These are phyloP conservation scores for Bryconaethiops microstoma DNA, from an alignment of 2,797 vertebrate genomes.

Conservation along the genomic window DNA sequence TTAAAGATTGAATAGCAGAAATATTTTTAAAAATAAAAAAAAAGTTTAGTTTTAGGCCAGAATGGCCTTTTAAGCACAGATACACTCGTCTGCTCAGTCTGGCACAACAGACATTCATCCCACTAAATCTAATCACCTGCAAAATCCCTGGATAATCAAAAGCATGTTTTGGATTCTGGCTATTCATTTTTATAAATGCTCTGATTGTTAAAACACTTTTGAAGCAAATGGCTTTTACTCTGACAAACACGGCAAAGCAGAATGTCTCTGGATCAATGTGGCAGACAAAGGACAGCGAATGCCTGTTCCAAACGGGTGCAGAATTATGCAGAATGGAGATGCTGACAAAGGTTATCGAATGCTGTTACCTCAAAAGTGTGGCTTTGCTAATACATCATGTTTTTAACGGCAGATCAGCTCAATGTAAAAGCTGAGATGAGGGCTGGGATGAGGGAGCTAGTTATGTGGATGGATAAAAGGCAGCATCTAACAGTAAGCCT, in stretches of 20 bases:
- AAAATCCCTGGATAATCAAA: not conserved
- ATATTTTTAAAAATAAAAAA: too few relatives aligned
- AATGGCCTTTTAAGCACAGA: not conserved
- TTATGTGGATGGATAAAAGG: not conserved
- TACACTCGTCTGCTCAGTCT: not conserved
- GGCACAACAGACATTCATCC: not conserved
- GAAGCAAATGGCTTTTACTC: not conserved
- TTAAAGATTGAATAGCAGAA: too few relatives aligned
- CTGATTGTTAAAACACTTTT: not conserved
- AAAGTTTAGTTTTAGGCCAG: not conserved
- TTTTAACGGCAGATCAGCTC: not conserved
- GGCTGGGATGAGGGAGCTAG: not conserved
- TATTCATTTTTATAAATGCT: not conserved
- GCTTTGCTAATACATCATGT: not conserved
- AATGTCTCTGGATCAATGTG: not conserved
- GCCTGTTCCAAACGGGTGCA: not conserved
- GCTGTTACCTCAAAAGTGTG: not conserved
- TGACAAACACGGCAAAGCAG: not conserved
- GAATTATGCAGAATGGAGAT: not conserved
- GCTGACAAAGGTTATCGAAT: not conserved
- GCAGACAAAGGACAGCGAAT: not conserved
- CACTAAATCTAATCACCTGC: not conserved
- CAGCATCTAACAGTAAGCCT: not conserved
- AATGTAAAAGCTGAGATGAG: not conserved
- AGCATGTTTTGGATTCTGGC: not conserved